Evolutionary conservation across 1,140 invertebrate genomes (phyloP), one percentile per base, ranked within the genome.

Genomic region (Ips typographus): DNA sequence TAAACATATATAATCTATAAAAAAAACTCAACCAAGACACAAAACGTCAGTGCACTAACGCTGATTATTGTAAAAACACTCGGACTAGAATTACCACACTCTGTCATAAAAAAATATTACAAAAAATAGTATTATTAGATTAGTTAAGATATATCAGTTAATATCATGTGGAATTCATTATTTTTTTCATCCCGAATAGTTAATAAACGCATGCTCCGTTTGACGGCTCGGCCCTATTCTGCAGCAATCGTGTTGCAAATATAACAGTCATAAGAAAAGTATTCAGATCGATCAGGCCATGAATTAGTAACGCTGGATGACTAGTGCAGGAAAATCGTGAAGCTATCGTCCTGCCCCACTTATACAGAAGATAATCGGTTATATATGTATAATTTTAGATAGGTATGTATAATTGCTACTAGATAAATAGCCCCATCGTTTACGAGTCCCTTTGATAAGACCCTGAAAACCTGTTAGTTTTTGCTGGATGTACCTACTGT

Each of bases 351-450:
- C 73, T 74, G 75, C 74, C 68, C 72, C 73, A 74, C 67, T 73
- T 65, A 42, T 65, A 65, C 68, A 76, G 71, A 75, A 71, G 70
- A 77, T 77, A 77, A 74, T 73, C 75, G 74, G 72, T 78, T 78
- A 76, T 75, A 78, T 75, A 74, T 56, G 65, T 71, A 68, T 60
- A 60, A 63, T 63, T 67, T 75, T 74, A 71, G 76, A 74, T 76
- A 78, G 78, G 78, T 80, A 77, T 78, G 76, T 79, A 78, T 79
- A 80, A 80, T 79, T 79, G 78, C 78, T 79, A 80, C 79, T 80
- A 79, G 76, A 77, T 78, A 79, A 71, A 60, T 71, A 40, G 43
- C 53, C 68, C 44, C 38, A 44, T 36, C 58, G 3, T 52, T 38
- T 3, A 55, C 41, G 44, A 51, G 40, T 40, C 40, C 47, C 58